Evolutionary conservation across 2,113 vertebrate species (phyloP).

Genomic region (Paramormyrops kingsleyae): DNA sequence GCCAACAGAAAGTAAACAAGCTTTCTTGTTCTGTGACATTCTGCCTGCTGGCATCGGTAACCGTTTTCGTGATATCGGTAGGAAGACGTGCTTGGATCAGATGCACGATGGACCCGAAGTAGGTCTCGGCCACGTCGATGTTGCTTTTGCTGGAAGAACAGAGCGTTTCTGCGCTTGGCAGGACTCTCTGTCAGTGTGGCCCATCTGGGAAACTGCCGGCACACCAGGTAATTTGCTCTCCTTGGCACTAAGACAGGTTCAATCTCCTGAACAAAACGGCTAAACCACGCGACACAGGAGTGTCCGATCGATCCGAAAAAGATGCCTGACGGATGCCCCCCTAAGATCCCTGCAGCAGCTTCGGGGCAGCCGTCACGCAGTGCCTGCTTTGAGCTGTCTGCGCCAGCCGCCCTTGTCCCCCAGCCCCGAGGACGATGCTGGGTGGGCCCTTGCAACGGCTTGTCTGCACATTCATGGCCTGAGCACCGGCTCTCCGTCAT

Average conservation of each 20-base stretch:
- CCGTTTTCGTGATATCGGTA: slow-evolving; percentile 53
- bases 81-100: slow-evolving; percentile 48
- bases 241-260: background rate
- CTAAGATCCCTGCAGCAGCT: background rate
- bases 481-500: slow-evolving; percentile 53
- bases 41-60: slow-evolving; percentile 50
- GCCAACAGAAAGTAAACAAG: slow-evolving; percentile 36
- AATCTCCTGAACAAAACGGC: background rate
- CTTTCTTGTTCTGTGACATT: slow-evolving; percentile 54
- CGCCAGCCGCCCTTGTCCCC: slow-evolving; percentile 15
- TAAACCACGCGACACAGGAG: background rate
- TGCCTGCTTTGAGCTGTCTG: slow-evolving; percentile 38
- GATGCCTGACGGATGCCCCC: background rate
- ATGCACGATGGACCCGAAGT: background rate
- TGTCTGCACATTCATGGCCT: slow-evolving; percentile 48
- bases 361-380: background rate
- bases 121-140: background rate
- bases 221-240: background rate
- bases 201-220: background rate
- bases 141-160: background rate
- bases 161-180: background rate
- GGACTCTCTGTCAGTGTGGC: background rate
- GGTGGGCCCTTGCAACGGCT: slow-evolving; percentile 19
- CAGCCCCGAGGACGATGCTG: slow-evolving; percentile 4
- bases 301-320: background rate